Evolutionary conservation across 2,888 invertebrate species (phyloP), one percentile per base, ranked within the genome.

Genomic region (Lochmaea capreae): DNA sequence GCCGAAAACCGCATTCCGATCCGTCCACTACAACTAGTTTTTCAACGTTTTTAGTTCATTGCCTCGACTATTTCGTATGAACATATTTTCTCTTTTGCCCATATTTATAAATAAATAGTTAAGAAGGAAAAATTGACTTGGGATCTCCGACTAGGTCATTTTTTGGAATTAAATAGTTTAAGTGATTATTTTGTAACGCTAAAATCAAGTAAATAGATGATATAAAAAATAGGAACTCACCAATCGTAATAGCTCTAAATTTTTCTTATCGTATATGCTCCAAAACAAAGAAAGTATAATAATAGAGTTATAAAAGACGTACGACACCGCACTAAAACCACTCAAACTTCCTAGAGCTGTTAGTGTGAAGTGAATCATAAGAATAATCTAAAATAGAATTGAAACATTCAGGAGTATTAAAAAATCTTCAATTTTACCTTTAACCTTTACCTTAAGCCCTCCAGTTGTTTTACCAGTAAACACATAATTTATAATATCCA

Each of bases 361-460:
- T 9, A 62, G 16, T 6, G 16, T 42, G 42, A 62, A 62, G n/a
- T 62, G 62, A 42, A 42, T 4, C 62, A 62, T 62, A n/a, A 62
- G 39, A 42, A 62, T 62, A 42, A 62, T 62, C 62, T 62, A 9
- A 62, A 62, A 62, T 4, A 16, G 14, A n/a, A n/a, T 11, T 26
- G 14, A 14, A 26, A 26, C 11, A 33, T 12, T 14, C 3, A 59
- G 1, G 22, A 54, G 14, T 54, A 54, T 54, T 5, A 33, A 12
- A 22, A 59, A 2, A 1, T 26, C 0, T 12, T 26, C 4, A 4
- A 57, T 8, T 6, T 11, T 33, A 12, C 0, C 3, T 4, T 11
- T 12, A 2, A 33, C 3, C 3, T 33, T 59, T 33, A 59, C 59
- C 59, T 59, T 59, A 11, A 59, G 33, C 14, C 22, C 59, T 59